phyloP scores from a whole-genome alignment of 2,113 vertebrate species.

The Acanthochromis polyacanthus region DNA sequence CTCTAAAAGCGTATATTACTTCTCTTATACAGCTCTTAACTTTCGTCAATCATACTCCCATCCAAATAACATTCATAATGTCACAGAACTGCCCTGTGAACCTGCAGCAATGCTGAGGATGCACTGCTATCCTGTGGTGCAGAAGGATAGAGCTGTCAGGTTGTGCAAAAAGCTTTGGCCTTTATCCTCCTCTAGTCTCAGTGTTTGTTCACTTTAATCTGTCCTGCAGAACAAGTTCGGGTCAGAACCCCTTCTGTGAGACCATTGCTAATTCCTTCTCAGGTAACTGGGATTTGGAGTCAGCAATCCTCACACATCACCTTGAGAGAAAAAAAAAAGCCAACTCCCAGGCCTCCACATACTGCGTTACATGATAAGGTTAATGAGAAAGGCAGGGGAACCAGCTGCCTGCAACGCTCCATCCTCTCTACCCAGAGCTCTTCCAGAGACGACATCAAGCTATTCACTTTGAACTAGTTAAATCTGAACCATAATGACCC shows the following conservation, averaged over 20 bases:
- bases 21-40: too few species aligned
- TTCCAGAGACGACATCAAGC: constrained; percentile 32
- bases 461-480: constrained; percentile 35
- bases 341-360: constrained; percentile 54
- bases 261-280: constrained; percentile 62
- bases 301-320: constrained; percentile 73
- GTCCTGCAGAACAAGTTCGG: constrained; percentile 57
- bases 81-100: constrained; percentile 15
- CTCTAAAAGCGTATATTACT: too few species aligned
- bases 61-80: not conserved
- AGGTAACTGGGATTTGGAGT: constrained; percentile 78
- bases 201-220: constrained; percentile 71
- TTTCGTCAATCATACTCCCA: too few species aligned
- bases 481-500: constrained; percentile 39
- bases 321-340: constrained; percentile 54
- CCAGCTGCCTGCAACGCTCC: constrained; percentile 10
- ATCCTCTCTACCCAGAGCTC: constrained; percentile 9
- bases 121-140: constrained; percentile 38
- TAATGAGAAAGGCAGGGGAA: constrained; percentile 64
- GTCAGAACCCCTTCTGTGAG: constrained; percentile 64
- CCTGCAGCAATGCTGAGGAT: constrained; percentile 36
- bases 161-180: constrained; percentile 51
- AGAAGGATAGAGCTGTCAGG: constrained; percentile 54
- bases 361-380: constrained; percentile 66
- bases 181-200: constrained; percentile 59